Base-by-base conservation (phyloP, 2,113 vertebrate genomes). In the Anthoscopus minutus region DNA sequence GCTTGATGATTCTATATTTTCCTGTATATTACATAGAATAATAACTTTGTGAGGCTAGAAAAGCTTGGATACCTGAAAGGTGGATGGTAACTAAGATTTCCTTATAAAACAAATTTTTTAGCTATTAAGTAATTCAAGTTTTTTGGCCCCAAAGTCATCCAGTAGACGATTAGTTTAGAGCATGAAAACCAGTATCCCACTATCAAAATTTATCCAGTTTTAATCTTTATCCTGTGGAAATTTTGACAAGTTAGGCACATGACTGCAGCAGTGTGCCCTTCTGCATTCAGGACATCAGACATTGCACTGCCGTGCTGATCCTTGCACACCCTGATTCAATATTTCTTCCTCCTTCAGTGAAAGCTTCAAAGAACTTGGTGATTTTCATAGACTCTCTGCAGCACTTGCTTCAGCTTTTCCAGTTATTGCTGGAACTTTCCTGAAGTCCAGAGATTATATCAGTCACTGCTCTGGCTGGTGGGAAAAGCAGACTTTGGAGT, bases 261-360 rank as follows among this genome's bases (percentile, higher is more conserved):
- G 13, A 64, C 21, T 79, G 18, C 27, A 82, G 19, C 48, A 30
- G 2, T 7, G 4, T 71, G 35, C 15, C 19, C 18, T 54, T 85
- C 30, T 50, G 27, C 71, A 45, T 66, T 54, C 81, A 74, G 69
- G 6, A 92, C 47, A 54, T 62, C 3, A 24, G 24, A 13, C 35
- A 33, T 13, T 51, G 27, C 0, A 0, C 8, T 1, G 0, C 50
- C 64, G 15, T 30, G 21, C 15, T 31, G 33, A 50, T 40, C n/a
- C 21, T 62, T 5, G 1, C 27, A 72, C 90, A 56, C 23, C 16
- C 19, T 40, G 27, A 12, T 50, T 13, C 1, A 37, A 16, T 45
- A 74, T 81, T 89, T 87, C 28, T 50, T 82, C 27, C 19, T 76
- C 16, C 56, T 51, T 61, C 37, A 44, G 21, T 33, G 61, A 71